Evolutionary conservation across 1,140 invertebrate genomes (phyloP).

Genomic region (Calycopis cecrops): DNA sequence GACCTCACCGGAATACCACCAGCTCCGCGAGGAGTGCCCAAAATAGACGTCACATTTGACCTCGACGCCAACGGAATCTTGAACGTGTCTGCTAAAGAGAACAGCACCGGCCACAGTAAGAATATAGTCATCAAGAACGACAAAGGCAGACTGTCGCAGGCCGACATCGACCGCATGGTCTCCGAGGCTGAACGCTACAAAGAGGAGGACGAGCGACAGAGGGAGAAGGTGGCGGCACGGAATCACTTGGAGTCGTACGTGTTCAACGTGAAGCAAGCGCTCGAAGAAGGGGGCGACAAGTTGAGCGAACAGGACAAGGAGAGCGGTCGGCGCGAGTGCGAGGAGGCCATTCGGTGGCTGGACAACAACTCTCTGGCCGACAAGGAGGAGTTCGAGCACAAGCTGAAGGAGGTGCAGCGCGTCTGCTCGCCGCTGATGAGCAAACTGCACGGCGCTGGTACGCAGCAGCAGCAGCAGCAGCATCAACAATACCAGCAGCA

Average conservation of each 20-base stretch:
- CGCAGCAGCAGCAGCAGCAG: no score
- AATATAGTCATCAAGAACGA: conserved; percentile 78
- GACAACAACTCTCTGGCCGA: no score
- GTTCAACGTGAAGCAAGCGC: no score
- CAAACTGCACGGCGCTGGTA: no score
- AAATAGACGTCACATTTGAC: conserved; percentile 80
- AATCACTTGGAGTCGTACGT: conserved; percentile 89
- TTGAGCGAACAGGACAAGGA: no score
- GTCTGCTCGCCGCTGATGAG: no score
- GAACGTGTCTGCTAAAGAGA: conserved; percentile 79
- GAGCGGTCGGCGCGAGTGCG: no score
- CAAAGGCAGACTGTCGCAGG: conserved; percentile 75
- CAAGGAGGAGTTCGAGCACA: no score
- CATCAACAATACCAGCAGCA: no score
- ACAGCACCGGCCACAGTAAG: conserved; percentile 70
- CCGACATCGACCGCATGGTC: conserved; percentile 79
- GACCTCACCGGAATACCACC: conserved; percentile 86
- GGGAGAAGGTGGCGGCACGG: conserved; percentile 80
- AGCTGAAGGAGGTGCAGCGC: no score
- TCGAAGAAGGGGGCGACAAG: no score
- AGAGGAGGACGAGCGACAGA: conserved; percentile 80
- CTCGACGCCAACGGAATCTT: conserved; percentile 79
- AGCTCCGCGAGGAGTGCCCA: conserved; percentile 75
- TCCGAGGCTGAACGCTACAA: conserved; percentile 82
- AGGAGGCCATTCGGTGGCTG: no score